phyloP scores from a whole-genome alignment of 1,140 invertebrate genomes.

The Armadillidium nasatum region DNA sequence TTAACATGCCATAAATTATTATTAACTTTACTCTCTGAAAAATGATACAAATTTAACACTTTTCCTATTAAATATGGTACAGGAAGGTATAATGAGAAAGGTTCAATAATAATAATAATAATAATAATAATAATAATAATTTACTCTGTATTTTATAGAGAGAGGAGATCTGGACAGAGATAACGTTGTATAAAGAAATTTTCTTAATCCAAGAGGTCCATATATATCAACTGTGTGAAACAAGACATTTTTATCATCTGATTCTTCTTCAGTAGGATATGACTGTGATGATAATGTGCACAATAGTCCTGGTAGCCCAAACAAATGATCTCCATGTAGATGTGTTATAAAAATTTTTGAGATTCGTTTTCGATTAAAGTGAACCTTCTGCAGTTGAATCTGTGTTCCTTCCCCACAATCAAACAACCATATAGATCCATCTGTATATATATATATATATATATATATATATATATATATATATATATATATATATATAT shows the following conservation, averaged over 20 bases:
- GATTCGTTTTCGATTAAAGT: constrained; percentile 50
- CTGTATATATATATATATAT: constrained; percentile 35
- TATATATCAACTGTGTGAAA: constrained; percentile 50
- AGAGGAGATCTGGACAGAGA: constrained; percentile 49
- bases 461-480: constrained; percentile 9
- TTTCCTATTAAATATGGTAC: too few species aligned
- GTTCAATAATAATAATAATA: too few species aligned
- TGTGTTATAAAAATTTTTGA: constrained; percentile 55
- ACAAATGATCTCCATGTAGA: constrained; percentile 56
- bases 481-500: constrained; percentile 1
- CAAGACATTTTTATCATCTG: constrained; percentile 30
- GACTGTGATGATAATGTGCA: constrained; percentile 50
- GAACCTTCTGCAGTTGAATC: constrained; percentile 52
- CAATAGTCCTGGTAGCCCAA: constrained; percentile 54
- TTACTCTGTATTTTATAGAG: constrained; percentile 49
- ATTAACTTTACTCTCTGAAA: too few species aligned
- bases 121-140: too few species aligned
- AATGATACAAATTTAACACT: too few species aligned
- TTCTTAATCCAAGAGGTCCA: constrained; percentile 51
- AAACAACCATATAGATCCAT: constrained; percentile 53
- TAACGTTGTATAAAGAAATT: constrained; percentile 48
- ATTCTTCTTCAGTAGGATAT: constrained; percentile 16
- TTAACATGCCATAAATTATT: too few species aligned
- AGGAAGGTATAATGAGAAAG: too few species aligned
- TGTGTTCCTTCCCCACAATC: constrained; percentile 56